These are phyloP conservation scores for Girardia tigrina DNA, from an alignment of 2,888 invertebrate genomes.

Conservation along the genomic window DNA sequence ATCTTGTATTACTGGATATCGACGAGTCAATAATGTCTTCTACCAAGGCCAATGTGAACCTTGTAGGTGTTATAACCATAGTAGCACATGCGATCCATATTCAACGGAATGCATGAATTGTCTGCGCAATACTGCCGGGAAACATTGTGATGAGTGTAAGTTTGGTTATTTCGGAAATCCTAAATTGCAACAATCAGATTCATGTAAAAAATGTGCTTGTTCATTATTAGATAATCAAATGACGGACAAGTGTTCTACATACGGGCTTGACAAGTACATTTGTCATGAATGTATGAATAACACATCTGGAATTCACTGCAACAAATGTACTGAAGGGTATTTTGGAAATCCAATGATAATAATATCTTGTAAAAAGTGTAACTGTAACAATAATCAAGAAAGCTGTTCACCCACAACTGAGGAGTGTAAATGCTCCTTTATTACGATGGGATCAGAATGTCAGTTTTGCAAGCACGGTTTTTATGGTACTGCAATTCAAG, in stretches of 20 bases:
- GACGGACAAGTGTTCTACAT: neutral
- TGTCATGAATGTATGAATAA: neutral
- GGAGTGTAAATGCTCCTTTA: conserved; percentile 8
- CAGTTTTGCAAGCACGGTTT: neutral
- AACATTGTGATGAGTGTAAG: conserved; percentile 20
- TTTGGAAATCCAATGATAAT: neutral
- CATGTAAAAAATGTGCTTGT: conserved; percentile 77
- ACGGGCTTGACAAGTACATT: neutral
- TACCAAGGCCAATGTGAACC: conserved; percentile 61
- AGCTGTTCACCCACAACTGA: neutral
- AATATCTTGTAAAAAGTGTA: neutral
- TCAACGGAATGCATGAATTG: conserved; percentile 57
- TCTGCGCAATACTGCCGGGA: conserved; percentile 24
- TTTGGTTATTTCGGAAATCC: conserved; percentile 46
- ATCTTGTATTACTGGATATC: conserved; percentile 63
- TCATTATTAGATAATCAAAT: conserved; percentile 55
- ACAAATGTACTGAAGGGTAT: conserved; percentile 1
- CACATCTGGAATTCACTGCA: neutral
- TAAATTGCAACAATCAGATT: conserved; percentile 56
- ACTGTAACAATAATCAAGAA: neutral
- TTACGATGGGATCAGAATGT: conserved; percentile 25
- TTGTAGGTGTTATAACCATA: conserved; percentile 79
- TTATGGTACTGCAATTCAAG: neutral
- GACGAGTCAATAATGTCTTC: conserved; percentile 54
- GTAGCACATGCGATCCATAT: conserved; percentile 64